Conservation (phyloP, 2,113 vertebrate species). For the Oncorhynchus nerka region DNA sequence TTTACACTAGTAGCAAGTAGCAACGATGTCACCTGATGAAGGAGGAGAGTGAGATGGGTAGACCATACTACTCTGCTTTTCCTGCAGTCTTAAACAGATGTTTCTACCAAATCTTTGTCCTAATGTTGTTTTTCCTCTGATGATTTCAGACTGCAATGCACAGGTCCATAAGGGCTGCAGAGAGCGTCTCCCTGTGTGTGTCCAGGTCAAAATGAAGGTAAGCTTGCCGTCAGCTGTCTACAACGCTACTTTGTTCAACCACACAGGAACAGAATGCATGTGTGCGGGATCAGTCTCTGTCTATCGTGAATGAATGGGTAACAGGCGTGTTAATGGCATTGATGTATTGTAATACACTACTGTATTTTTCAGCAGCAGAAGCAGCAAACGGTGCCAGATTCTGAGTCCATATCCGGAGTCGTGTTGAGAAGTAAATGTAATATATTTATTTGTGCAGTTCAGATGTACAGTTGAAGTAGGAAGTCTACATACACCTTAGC, state of each 20-base stretch:
- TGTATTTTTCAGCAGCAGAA: conserved; percentile 69
- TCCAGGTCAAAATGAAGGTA: conserved; percentile 86
- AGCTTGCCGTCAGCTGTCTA: conserved; percentile 12
- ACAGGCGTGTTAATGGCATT: background rate
- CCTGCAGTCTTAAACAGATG: background rate
- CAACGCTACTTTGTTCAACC: background rate
- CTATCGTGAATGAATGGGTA: background rate
- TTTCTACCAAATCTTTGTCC: background rate
- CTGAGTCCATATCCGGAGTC: conserved; percentile 73
- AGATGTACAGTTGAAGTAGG: background rate
- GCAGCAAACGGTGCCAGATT: conserved; percentile 75
- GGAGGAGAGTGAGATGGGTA: background rate
- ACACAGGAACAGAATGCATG: background rate
- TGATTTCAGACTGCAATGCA: conserved; percentile 76
- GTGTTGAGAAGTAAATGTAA: conserved; percentile 82
- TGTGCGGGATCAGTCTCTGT: background rate
- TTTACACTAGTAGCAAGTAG: background rate
- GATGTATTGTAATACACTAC: background rate
- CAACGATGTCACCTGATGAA: background rate
- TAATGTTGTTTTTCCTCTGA: conserved; percentile 21
- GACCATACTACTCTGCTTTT: background rate
- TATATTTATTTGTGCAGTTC: conserved; percentile 21
- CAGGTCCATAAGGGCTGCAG: conserved; percentile 86
- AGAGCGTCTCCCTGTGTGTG: conserved; percentile 77
- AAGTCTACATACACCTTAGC: no score